Conservation (phyloP, 1,140 invertebrate species). For the Aphelenchoides fujianensis region DNA sequence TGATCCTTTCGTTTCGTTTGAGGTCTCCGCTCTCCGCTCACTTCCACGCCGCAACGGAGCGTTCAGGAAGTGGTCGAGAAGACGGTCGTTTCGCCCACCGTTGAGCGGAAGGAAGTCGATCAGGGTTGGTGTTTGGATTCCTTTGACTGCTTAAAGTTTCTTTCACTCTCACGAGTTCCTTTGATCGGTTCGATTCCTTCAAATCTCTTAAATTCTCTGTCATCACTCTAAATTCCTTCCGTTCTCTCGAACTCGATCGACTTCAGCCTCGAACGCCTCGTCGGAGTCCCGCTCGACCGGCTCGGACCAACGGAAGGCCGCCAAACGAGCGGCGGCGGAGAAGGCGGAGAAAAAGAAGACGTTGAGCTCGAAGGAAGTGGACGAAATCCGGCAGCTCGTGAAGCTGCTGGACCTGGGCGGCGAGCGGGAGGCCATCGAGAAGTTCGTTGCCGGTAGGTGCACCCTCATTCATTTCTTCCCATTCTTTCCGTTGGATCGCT, state of each 20-base stretch:
- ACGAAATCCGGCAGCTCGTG: conserved; percentile 14
- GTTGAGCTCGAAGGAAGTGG: conserved; percentile 20
- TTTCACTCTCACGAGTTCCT: no score
- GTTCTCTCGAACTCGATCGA: no score
- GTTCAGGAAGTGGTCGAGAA: no score
- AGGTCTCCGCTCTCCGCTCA: no score
- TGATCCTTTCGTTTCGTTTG: no score
- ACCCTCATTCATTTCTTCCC: background rate
- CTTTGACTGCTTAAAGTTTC: background rate
- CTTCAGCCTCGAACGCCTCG: conserved; percentile 29
- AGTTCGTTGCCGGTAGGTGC: conserved; percentile 20
- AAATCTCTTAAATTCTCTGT: no score
- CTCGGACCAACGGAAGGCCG: no score
- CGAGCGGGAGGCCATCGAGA: conserved; percentile 12
- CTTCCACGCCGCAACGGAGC: no score
- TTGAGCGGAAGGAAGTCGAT: background rate
- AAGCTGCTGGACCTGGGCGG: conserved; percentile 6
- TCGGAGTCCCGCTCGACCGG: conserved; percentile 26
- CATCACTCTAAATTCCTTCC: no score
- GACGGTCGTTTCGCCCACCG: background rate
- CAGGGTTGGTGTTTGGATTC: background rate
- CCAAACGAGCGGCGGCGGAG: no score
- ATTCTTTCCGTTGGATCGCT: conserved; percentile 20
- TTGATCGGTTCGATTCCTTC: no score
- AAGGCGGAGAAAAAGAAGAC: conserved; percentile 14